Evolutionary conservation across 2,113 vertebrate species (phyloP).

Genomic region (Engraulis encrasicolus): DNA sequence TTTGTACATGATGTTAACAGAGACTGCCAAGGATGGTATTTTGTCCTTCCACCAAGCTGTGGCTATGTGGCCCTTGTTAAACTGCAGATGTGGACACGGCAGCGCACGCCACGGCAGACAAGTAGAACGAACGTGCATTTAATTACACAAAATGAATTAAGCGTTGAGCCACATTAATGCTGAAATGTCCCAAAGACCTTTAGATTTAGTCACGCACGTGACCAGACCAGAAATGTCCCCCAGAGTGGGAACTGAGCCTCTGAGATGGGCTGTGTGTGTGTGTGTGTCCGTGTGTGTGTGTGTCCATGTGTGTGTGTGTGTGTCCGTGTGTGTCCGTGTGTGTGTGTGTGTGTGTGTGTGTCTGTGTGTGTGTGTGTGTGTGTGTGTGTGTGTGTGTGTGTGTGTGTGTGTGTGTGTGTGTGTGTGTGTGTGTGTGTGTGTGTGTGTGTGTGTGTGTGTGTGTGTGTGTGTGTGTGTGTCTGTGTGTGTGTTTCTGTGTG

Average conservation of each 20-base stretch:
- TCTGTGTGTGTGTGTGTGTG: no score
- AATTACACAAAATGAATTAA: slow-evolving; percentile 6
- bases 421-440: no score
- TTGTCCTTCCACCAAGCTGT: not conserved
- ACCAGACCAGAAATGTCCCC: not conserved
- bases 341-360: slow-evolving; percentile 11
- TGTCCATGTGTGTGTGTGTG: not conserved
- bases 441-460: no score
- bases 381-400: no score
- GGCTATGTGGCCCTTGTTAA: no score
- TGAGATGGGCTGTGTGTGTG: not conserved
- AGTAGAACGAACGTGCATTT: not conserved
- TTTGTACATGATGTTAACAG: not conserved
- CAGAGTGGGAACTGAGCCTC: not conserved
- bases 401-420: no score
- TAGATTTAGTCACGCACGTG: not conserved
- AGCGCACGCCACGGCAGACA: not conserved
- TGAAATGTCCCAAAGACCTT: slow-evolving; percentile 8
- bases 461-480: no score
- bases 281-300: not conserved
- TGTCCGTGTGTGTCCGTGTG: slow-evolving; percentile 4
- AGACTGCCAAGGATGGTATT: not conserved
- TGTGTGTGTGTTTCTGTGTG: no score
- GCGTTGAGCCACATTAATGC: not conserved
- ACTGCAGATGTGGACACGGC: not conserved